Percentiles rank a stretch among this genome's conserved stretches.
Evolutionary conservation across 2,113 vertebrate species (phyloP).

Genomic region (Eudorcas thomsonii): DNA sequence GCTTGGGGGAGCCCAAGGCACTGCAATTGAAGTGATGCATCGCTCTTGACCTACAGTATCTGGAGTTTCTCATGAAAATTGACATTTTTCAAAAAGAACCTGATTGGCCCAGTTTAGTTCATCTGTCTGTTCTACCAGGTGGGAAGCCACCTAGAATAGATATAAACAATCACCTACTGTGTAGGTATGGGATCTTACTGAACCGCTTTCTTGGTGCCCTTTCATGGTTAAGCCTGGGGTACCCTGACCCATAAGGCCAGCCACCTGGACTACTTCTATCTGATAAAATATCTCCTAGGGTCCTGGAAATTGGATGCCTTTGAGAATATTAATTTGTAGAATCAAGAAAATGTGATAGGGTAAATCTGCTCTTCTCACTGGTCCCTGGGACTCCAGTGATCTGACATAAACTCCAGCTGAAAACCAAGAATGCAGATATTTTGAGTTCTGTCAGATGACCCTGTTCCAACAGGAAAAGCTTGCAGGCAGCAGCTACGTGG

Average conservation of each 20-base stretch:
- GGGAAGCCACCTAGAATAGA: not conserved
- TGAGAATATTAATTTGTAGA: slow-evolving; percentile 25
- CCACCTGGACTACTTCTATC: not conserved
- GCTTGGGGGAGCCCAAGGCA: not conserved
- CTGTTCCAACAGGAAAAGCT: not conserved
- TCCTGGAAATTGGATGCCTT: not conserved
- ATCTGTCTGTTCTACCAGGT: not conserved
- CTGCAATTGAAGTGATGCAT: not conserved
- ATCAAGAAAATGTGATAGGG: not conserved
- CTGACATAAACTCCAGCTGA: not conserved
- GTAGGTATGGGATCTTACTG: not conserved
- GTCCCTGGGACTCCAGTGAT: not conserved
- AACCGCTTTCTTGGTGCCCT: not conserved
- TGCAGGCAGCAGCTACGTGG: not conserved
- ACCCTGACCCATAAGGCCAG: not conserved
- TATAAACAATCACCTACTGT: not conserved
- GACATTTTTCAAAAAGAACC: not conserved
- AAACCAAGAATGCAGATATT: not conserved
- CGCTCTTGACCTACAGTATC: not conserved
- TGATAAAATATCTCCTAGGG: not conserved
- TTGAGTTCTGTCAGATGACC: not conserved
- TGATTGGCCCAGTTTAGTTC: not conserved
- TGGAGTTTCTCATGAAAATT: not conserved
- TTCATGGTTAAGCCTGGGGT: not conserved
- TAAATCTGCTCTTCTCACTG: not conserved